Evolutionary conservation across 2,888 invertebrate species (phyloP).

Genomic region (Cabera pusaria): DNA sequence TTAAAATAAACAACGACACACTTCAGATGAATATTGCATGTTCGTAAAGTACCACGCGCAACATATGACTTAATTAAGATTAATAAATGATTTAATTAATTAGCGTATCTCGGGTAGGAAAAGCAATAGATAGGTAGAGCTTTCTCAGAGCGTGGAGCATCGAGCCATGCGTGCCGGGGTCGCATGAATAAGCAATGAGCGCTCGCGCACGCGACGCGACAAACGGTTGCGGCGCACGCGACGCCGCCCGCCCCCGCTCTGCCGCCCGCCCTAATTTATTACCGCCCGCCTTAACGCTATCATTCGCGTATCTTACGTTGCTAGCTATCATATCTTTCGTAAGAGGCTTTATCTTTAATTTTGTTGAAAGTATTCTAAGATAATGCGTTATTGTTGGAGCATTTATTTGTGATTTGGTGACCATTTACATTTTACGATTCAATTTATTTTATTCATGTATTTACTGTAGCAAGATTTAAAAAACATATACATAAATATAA

Average conservation of each 20-base stretch:
- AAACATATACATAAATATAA: no score
- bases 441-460: no score
- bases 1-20: no score
- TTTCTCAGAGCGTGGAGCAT: conserved; percentile 23
- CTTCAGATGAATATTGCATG: no score
- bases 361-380: background rate
- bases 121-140: conserved; percentile 24
- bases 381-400: no score
- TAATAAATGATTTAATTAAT: conserved; percentile 9
- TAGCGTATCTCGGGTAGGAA: conserved; percentile 24
- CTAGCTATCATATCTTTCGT: conserved; percentile 48
- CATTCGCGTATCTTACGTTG: conserved; percentile 63
- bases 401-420: no score
- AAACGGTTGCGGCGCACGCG: conserved; percentile 70
- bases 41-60: no score
- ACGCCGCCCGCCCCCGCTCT: conserved; percentile 44
- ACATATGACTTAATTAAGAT: no score
- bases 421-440: no score
- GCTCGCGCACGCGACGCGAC: conserved; percentile 78
- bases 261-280: conserved; percentile 65
- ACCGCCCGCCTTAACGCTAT: conserved; percentile 60
- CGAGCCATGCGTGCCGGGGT: conserved; percentile 59
- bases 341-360: conserved; percentile 14
- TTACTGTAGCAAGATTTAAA: no score
- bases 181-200: conserved; percentile 81